Base-by-base conservation (phyloP, 2,797 vertebrate genomes). In the Diglossa cyanea region DNA sequence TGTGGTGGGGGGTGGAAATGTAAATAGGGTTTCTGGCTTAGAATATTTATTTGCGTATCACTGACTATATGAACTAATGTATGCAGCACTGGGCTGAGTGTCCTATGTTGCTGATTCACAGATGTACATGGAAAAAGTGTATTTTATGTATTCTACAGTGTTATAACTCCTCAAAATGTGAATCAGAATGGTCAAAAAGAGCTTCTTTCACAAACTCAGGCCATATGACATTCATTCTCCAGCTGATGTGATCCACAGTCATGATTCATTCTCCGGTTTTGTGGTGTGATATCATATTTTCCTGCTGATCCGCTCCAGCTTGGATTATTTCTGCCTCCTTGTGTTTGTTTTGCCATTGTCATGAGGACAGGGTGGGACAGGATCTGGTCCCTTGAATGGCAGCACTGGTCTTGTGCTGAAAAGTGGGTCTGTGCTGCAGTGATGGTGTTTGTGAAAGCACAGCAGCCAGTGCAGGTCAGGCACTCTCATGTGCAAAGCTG, bases 261-360 rank as follows among this genome's bases (percentile, higher is more conserved):
- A 23, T 78, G 70, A 88, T 61, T 94, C 86, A 81, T 77, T 47
- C 88, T 83, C 76, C 45, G 20, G 7, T 62, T 87, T 68, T 70
- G 45, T 82, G 57, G 17, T 55, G 55, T 82, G 35, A 40, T 63
- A 73, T 25, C 48, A 35, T 55, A 31, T 63, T 90, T 96, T 84
- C 55, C 67, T 7, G 28, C 55, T 90, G 47, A 58, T 81, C 17
- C 33, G 67, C 30, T 51, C 73, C 60, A 93, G 35, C 61, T 71
- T 60, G 74, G 57, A 58, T 76, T 76, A 66, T 91, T 94, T 92
- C 67, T 92, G 40, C 45, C 45, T 73, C 44, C 47, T 33, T 54
- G 17, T 93, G 55, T 91, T 80, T 83, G 72, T 93, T 92, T 92
- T 63, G 39, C 67, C 53, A 24, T 85, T 65, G 57, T 93, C 84